Evolutionary conservation across 2,797 vertebrate species (phyloP).

Genomic region (Cheirogaleus major): DNA sequence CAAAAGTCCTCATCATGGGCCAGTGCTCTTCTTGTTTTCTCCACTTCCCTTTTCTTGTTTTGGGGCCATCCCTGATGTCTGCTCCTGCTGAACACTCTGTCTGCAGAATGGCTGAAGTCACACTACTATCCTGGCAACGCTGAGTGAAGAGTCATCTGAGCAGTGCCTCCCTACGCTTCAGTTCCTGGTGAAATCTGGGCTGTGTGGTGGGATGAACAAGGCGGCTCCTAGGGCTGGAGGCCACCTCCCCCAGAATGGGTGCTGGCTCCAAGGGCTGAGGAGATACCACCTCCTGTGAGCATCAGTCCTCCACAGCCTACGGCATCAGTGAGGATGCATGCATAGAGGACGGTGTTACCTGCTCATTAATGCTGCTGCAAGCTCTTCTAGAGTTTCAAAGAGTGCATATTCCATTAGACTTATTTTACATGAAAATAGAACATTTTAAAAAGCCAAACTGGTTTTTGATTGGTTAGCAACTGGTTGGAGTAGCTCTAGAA

Average conservation of each 20-base stretch:
- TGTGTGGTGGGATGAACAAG: background rate
- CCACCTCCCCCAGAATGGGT: background rate
- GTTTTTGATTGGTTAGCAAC: background rate
- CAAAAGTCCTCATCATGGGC: accelerated
- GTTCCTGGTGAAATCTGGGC: background rate
- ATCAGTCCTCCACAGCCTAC: accelerated
- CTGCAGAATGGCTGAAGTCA: background rate
- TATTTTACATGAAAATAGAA: background rate
- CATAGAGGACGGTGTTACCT: background rate
- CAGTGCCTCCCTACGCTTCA: background rate
- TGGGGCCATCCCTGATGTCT: accelerated
- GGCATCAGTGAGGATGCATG: background rate
- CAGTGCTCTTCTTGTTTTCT: no score
- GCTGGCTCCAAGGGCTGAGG: background rate
- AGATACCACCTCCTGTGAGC: accelerated
- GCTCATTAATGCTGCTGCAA: background rate
- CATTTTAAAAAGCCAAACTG: background rate
- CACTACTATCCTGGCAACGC: accelerated
- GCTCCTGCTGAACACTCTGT: accelerated
- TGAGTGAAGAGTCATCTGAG: accelerated
- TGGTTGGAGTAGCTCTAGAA: background rate
- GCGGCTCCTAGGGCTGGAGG: no score
- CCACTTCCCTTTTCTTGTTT: background rate
- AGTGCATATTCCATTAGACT: background rate
- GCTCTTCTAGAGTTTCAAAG: background rate